Conservation (phyloP, 2,888 invertebrate genomes). For the Drosophila rellima region DNA sequence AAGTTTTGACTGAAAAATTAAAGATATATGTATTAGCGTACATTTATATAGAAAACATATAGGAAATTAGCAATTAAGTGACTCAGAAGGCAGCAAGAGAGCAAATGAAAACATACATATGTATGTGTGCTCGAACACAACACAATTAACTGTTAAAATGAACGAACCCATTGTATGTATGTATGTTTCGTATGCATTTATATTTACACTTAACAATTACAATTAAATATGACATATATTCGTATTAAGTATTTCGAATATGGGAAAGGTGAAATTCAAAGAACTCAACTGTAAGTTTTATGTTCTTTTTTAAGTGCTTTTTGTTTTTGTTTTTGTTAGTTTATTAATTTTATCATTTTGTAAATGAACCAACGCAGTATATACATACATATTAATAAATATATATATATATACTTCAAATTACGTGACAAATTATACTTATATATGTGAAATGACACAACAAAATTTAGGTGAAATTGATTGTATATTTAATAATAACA, state of each 20-base stretch:
- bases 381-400: slow-evolving; percentile 42
- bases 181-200: slow-evolving; percentile 23
- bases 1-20: slow-evolving; percentile 66
- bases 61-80: slow-evolving; percentile 56
- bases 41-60: slow-evolving; percentile 48
- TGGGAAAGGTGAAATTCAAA: slow-evolving; percentile 77
- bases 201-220: slow-evolving; percentile 39
- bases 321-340: slow-evolving; percentile 59
- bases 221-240: slow-evolving; percentile 44
- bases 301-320: slow-evolving; percentile 62
- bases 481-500: slow-evolving; percentile 67
- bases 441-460: slow-evolving; percentile 36
- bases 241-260: slow-evolving; percentile 75
- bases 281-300: slow-evolving; percentile 77
- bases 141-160: slow-evolving; percentile 3
- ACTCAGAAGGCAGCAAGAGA: slow-evolving; percentile 34
- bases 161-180: slow-evolving; percentile 10
- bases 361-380: slow-evolving; percentile 66
- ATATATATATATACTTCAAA: slow-evolving; percentile 34
- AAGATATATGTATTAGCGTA: slow-evolving; percentile 46
- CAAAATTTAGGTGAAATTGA: slow-evolving; percentile 77
- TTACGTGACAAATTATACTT: slow-evolving; percentile 34
- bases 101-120: slow-evolving; percentile 15
- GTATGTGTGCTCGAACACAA: background rate
- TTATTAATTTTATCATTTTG: slow-evolving; percentile 54